Evolutionary conservation across 1,140 invertebrate genomes (phyloP).

Genomic region (Anastrepha ludens): DNA sequence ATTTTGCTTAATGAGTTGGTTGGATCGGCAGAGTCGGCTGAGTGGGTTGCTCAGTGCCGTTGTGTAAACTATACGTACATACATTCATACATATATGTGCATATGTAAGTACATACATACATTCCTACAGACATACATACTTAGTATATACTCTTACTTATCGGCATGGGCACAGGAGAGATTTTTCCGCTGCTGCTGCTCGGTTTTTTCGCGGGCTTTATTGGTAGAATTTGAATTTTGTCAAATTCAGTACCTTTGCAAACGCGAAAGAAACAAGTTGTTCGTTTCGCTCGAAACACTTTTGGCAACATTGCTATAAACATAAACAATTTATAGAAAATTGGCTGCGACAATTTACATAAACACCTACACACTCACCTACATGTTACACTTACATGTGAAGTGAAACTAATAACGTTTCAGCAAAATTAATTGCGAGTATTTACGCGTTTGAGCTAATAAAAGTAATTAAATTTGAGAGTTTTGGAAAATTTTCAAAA

Average conservation of each 20-base stretch:
- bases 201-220: conserved; percentile 49
- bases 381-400: background rate
- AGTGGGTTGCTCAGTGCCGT: conserved; percentile 7
- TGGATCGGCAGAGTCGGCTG: background rate
- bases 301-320: conserved; percentile 22
- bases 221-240: conserved; percentile 43
- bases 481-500: background rate
- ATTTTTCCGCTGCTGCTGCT: conserved; percentile 33
- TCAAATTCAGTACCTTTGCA: conserved; percentile 48
- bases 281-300: background rate
- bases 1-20: conserved; percentile 26
- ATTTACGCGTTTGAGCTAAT: background rate
- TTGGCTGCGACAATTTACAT: conserved; percentile 31
- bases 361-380: background rate
- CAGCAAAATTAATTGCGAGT: background rate
- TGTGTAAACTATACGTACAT: background rate
- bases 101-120: background rate
- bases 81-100: background rate
- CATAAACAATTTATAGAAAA: conserved; percentile 46
- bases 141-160: background rate
- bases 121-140: background rate
- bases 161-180: conserved; percentile 8
- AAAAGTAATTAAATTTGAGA: background rate
- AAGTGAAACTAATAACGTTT: conserved; percentile 20
- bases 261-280: conserved; percentile 34